Evolutionary conservation across 2,888 invertebrate genomes (phyloP), one percentile per base, ranked within the genome.

Genomic region (Anthrax anthrax): DNA sequence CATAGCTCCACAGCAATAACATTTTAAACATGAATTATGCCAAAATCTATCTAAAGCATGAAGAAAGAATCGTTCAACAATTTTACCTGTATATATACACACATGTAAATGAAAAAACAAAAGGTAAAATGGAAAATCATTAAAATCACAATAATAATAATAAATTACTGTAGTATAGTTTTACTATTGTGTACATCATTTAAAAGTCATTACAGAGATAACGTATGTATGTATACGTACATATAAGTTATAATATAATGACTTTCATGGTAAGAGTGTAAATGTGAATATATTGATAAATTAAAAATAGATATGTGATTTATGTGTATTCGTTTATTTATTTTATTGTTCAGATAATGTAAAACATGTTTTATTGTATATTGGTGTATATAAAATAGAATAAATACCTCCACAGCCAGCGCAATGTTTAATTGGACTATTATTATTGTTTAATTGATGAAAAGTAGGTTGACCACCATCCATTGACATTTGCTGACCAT

Each of bases 1-100:
- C 64, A 83, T 81, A 54, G 84, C 83, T 52, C 81, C 81, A 67
- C 92, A 92, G 70, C 83, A 86, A 61, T 85, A 79, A 74, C 92
- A 92, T 72, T 91, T 91, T 60, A 91, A 78, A 70, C 92, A 92
- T 57, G 81, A 80, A 72, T 88, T 87, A 72, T 92, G 91, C 91
- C 91, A 92, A 71, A 88, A 90, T 64, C 88, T 75, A 73, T 91
- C 91, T 63, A 90, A 74, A 56, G 90, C 89, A 71, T 86, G 84
- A 52, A 91, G 75, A 55, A 90, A 78, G 72, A 82, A 90, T 68
- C 90, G 75, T 72, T 91, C 90, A 56, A 84, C 78, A 63, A 91
- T 91, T 72, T 86, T 83, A 49, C 58, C 59, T 56, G 49, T 19
- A 45, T 47, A 48, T n/a, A n/a, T n/a, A n/a, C n/a, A n/a, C n/a